These are phyloP conservation scores for Paralichthys olivaceus DNA, from an alignment of 2,113 vertebrate genomes.

Conservation along the genomic window DNA sequence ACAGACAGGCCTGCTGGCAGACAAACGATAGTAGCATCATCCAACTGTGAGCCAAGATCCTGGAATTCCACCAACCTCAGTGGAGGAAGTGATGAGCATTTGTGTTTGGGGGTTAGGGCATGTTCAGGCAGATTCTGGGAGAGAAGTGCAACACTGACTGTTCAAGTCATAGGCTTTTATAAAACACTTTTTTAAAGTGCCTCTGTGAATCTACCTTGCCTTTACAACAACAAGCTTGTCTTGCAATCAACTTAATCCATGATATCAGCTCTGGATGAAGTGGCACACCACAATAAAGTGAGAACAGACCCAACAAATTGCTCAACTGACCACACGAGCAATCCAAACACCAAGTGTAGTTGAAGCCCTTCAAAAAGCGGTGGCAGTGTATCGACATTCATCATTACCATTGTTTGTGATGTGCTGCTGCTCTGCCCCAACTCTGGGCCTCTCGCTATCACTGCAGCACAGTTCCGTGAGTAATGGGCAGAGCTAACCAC, in stretches of 20 bases:
- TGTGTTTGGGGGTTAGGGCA: constrained; percentile 45
- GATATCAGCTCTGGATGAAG: constrained; percentile 18
- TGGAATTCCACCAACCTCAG: constrained; percentile 74
- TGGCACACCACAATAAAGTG: constrained; percentile 1
- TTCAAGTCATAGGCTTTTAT: constrained; percentile 27
- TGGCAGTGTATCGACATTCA: constrained; percentile 45
- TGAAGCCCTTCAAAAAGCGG: constrained; percentile 39
- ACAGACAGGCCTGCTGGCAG: constrained; percentile 64
- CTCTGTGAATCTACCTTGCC: neutral
- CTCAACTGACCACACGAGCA: constrained; percentile 34
- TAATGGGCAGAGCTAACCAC: constrained; percentile 65
- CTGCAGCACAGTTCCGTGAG: constrained; percentile 66
- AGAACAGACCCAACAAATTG: constrained; percentile 15
- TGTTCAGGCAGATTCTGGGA: constrained; percentile 61
- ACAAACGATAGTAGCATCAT: constrained; percentile 57
- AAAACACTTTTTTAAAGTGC: constrained; percentile 33
- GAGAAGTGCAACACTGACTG: constrained; percentile 36
- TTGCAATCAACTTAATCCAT: constrained; percentile 22
- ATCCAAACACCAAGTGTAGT: constrained; percentile 31
- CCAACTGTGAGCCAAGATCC: constrained; percentile 49
- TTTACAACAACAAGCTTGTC: constrained; percentile 15
- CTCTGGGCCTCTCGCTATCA: constrained; percentile 57
- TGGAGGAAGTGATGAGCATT: constrained; percentile 63
- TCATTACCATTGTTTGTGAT: constrained; percentile 53
- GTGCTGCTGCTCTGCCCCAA: constrained; percentile 43